phyloP scores from a whole-genome alignment of 2,797 vertebrate genomes.

The Triplophysa bombifrons region DNA sequence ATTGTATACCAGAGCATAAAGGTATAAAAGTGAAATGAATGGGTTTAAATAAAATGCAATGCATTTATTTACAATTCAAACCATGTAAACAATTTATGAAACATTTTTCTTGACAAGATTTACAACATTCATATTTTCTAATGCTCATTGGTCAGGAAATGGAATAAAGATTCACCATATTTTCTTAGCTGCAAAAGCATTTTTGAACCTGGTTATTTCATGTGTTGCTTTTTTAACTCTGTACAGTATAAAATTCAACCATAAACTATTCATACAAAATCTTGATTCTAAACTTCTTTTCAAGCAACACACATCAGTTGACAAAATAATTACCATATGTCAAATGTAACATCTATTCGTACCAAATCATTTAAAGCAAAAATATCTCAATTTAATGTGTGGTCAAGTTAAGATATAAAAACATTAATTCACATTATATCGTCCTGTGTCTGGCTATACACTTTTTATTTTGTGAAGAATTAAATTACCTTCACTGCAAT shows the following conservation, averaged over 20 bases:
- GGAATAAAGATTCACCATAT: constrained; percentile 20
- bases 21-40: background rate
- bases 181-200: background rate
- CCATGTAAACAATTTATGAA: constrained; percentile 42
- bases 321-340: background rate
- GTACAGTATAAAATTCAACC: background rate
- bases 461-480: background rate
- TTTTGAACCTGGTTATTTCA: constrained; percentile 2
- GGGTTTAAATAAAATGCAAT: constrained; percentile 41
- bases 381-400: background rate
- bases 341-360: background rate
- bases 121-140: constrained; percentile 42
- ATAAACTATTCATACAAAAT: background rate
- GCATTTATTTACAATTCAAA: constrained; percentile 56
- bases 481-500: background rate
- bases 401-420: background rate
- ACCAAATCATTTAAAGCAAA: background rate
- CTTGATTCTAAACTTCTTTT: background rate
- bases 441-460: background rate
- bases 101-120: constrained; percentile 39
- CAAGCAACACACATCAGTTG: background rate
- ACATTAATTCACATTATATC: background rate
- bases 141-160: constrained; percentile 25
- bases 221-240: background rate
- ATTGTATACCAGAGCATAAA: background rate